phyloP scores from a whole-genome alignment of 2,113 vertebrate species.

The Cyphomyrus plagiostoma region DNA sequence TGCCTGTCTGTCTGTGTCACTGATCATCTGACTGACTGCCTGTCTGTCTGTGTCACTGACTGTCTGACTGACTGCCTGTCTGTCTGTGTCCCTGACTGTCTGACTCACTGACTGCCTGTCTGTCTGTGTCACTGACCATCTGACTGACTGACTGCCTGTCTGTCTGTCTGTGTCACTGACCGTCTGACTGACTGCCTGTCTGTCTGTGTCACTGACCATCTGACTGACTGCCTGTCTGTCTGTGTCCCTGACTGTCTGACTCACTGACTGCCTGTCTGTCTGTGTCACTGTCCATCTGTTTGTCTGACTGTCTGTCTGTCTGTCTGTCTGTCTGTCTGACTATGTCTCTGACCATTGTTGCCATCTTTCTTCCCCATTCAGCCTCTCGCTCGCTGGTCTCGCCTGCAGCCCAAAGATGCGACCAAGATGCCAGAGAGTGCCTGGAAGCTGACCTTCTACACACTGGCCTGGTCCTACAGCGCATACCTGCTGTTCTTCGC shows the following conservation, averaged over 20 bases:
- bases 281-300: no score
- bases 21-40: not conserved
- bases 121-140: no score
- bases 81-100: no score
- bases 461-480: slow-evolving; percentile 81
- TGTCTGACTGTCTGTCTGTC: not conserved
- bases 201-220: not conserved
- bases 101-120: no score
- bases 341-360: not conserved
- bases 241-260: not conserved
- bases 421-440: slow-evolving; percentile 93
- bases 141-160: not conserved
- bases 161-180: not conserved
- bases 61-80: not conserved
- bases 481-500: slow-evolving; percentile 86
- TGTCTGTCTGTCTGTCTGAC: not conserved
- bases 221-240: not conserved
- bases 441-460: slow-evolving; percentile 96
- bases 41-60: not conserved
- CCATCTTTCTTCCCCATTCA: slow-evolving; percentile 40
- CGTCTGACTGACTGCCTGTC: not conserved
- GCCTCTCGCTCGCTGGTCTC: slow-evolving; percentile 76
- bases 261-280: not conserved
- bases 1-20: not conserved
- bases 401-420: slow-evolving; percentile 77